Conservation (phyloP, 1,140 invertebrate species). For the Latrodectus geometricus region DNA sequence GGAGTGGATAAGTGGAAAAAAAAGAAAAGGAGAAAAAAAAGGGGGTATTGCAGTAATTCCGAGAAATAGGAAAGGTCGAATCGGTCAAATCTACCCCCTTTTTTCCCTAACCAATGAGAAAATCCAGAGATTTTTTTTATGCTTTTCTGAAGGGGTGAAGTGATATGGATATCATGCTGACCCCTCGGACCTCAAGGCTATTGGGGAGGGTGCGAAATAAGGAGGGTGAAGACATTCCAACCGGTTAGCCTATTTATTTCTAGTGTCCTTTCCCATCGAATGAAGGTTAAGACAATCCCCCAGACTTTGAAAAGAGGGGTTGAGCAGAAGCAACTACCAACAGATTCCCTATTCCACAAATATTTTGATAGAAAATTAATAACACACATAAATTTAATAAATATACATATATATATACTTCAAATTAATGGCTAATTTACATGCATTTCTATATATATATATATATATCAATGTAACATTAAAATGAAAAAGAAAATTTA, state of each 20-base stretch:
- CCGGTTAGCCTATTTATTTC: conserved; percentile 16
- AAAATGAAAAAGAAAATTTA: too few species aligned
- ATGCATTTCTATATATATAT: too few species aligned
- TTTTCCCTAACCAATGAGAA: neutral
- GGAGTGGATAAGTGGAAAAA: neutral
- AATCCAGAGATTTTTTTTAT: conserved; percentile 8
- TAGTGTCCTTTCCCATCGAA: neutral
- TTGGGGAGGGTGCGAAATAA: neutral
- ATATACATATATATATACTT: too few species aligned
- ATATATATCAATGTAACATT: too few species aligned
- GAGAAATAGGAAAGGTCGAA: conserved; percentile 41
- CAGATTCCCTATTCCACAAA: too few species aligned
- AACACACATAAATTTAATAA: too few species aligned
- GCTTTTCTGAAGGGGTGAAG: neutral
- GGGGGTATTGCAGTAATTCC: conserved; percentile 24
- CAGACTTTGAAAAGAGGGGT: neutral
- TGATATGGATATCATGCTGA: conserved; percentile 50
- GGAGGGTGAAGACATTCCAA: neutral
- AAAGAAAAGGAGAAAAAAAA: too few species aligned
- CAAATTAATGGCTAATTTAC: too few species aligned
- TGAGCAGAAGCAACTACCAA: too few species aligned
- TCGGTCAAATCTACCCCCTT: conserved; percentile 6
- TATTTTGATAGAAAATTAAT: too few species aligned
- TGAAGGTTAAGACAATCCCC: conserved; percentile 1
- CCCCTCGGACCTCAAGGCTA: conserved; percentile 22